Conservation (phyloP, 2,888 invertebrate species). For the Nephrocerus scutellatus region DNA sequence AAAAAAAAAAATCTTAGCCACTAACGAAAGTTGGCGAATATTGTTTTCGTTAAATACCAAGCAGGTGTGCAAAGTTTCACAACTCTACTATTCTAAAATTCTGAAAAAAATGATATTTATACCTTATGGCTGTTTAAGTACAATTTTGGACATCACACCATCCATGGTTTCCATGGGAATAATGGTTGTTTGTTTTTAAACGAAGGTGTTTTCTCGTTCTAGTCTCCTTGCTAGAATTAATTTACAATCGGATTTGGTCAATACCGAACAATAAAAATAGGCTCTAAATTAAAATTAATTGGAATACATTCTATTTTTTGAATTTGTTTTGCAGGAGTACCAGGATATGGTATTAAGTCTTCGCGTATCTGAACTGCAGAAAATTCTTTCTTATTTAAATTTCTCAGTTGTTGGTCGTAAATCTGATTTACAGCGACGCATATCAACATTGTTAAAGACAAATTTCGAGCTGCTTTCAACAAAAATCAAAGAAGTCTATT, state of each 20-base stretch:
- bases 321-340: constrained; percentile 35
- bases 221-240: too few species aligned
- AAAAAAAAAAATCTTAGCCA: not conserved
- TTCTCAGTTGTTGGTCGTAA: constrained; percentile 74
- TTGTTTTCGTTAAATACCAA: not conserved
- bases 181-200: too few species aligned
- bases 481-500: constrained; percentile 54
- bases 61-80: too few species aligned
- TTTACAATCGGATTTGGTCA: too few species aligned
- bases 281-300: too few species aligned
- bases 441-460: constrained; percentile 62
- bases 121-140: too few species aligned
- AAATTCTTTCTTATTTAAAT: constrained; percentile 71
- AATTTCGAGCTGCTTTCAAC: constrained; percentile 54
- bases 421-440: constrained; percentile 68
- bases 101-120: too few species aligned
- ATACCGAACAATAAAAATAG: too few species aligned
- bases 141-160: too few species aligned
- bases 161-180: too few species aligned
- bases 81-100: too few species aligned
- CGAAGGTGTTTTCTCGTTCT: too few species aligned
- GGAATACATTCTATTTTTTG: constrained; percentile 2
- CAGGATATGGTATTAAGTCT: constrained; percentile 51
- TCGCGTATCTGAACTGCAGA: constrained; percentile 78
- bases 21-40: not conserved